Conservation (phyloP, 2,888 invertebrate species). For the Agapetus fuscipes region DNA sequence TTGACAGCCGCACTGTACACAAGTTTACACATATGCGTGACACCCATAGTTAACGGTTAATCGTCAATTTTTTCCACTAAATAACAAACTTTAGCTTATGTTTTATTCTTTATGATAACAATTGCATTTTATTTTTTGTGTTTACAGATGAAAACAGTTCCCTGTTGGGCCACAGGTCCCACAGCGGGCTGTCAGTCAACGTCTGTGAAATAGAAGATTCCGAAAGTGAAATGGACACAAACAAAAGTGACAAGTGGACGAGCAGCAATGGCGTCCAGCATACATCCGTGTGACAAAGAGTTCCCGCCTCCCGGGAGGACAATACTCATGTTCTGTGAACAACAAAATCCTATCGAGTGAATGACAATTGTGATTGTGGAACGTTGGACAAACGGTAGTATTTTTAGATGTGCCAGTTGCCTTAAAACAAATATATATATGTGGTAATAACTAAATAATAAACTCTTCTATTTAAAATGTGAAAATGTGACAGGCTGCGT, state of each 20-base stretch:
- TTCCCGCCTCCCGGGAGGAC: slow-evolving; percentile 9
- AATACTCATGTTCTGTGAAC: too few relatives aligned
- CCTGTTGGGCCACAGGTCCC: slow-evolving; percentile 59
- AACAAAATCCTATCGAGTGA: too few relatives aligned
- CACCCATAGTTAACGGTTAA: too few relatives aligned
- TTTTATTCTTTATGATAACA: too few relatives aligned
- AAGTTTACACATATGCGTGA: too few relatives aligned
- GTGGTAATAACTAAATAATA: not conserved
- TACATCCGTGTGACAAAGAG: slow-evolving; percentile 23
- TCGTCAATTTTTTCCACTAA: too few relatives aligned
- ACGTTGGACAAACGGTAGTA: not conserved
- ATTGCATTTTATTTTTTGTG: too few relatives aligned
- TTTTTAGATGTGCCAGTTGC: slow-evolving; percentile 16
- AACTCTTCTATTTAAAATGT: not conserved
- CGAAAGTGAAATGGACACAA: slow-evolving; percentile 52
- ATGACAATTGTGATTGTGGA: not conserved
- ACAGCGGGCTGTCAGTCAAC: slow-evolving; percentile 79
- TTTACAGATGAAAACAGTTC: slow-evolving; percentile 62
- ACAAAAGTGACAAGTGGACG: slow-evolving; percentile 17
- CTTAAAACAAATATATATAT: slow-evolving; percentile 14
- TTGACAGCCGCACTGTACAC: too few relatives aligned
- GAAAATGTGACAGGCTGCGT: not conserved
- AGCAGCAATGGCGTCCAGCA: slow-evolving; percentile 21
- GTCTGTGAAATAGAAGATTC: slow-evolving; percentile 91
- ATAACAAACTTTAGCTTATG: too few relatives aligned